Conservation (phyloP, 2,113 vertebrate species). For the Bostrychus sinensis region DNA sequence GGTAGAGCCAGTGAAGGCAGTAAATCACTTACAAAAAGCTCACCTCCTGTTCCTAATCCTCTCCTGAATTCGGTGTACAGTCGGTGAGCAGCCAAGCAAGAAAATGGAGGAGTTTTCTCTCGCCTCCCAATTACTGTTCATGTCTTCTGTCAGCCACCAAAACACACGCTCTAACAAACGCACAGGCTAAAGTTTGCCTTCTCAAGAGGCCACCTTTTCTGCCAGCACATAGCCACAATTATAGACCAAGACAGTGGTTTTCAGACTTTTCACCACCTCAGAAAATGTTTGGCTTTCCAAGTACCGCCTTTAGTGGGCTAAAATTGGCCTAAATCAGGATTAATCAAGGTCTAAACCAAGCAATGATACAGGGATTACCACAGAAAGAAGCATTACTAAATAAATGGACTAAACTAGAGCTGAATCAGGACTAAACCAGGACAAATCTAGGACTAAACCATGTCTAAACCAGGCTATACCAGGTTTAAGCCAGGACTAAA, state of each 20-base stretch:
- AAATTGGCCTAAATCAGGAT: too few relatives aligned
- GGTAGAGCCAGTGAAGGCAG: slow-evolving; percentile 2
- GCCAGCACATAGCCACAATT: slow-evolving; percentile 4
- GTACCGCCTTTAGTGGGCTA: neutral
- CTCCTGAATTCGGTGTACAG: slow-evolving; percentile 43
- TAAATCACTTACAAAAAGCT: slow-evolving; percentile 38
- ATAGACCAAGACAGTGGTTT: neutral
- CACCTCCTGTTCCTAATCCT: slow-evolving; percentile 37
- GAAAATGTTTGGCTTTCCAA: neutral
- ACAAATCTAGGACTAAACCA: too few relatives aligned
- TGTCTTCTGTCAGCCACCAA: slow-evolving; percentile 18
- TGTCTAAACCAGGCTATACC: too few relatives aligned
- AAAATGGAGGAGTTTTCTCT: slow-evolving; percentile 50
- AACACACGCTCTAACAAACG: slow-evolving; percentile 7
- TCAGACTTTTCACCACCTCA: too few relatives aligned
- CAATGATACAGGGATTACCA: too few relatives aligned
- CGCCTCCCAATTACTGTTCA: slow-evolving; percentile 50
- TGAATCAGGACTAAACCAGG: too few relatives aligned
- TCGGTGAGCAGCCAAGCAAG: slow-evolving; percentile 46
- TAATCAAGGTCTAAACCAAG: too few relatives aligned
- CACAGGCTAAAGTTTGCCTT: slow-evolving; percentile 23
- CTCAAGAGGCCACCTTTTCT: slow-evolving; percentile 10
- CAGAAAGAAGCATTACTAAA: too few relatives aligned
- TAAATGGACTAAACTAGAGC: too few relatives aligned
- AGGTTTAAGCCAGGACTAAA: too few relatives aligned